phyloP scores from a whole-genome alignment of 1,140 invertebrate genomes.

The Euborellia annulipes region DNA sequence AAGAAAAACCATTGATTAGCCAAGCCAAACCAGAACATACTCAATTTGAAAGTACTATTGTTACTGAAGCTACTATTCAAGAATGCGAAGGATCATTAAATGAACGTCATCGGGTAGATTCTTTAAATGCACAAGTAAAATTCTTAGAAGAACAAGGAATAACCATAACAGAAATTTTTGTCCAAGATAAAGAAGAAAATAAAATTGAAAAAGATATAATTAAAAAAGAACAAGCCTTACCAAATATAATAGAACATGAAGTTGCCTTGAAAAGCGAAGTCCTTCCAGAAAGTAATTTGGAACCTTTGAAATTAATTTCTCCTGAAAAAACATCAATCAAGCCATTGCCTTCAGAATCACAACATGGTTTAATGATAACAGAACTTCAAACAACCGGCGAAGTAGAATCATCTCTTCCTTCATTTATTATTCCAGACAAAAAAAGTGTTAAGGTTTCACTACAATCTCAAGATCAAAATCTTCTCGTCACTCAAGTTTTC shows the following conservation, averaged over 20 bases:
- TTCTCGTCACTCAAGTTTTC: constrained; percentile 27
- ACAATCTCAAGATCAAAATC: constrained; percentile 18
- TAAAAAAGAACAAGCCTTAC: constrained; percentile 25
- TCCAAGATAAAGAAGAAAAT: constrained; percentile 25
- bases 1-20: neutral
- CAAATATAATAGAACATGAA: constrained; percentile 18
- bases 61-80: constrained; percentile 20
- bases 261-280: constrained; percentile 28
- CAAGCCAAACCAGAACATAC: constrained; percentile 17
- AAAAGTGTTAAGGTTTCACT: constrained; percentile 15
- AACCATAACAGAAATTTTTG: constrained; percentile 23
- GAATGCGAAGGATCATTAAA: constrained; percentile 21
- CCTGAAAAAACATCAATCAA: constrained; percentile 23
- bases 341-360: constrained; percentile 24
- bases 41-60: constrained; percentile 22
- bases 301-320: constrained; percentile 22
- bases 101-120: constrained; percentile 4
- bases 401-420: constrained; percentile 29
- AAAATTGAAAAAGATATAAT: constrained; percentile 26
- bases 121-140: constrained; percentile 8
- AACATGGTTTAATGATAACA: constrained; percentile 34
- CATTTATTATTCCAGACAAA: constrained; percentile 22
- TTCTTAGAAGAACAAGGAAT: constrained; percentile 15
- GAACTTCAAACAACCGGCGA: constrained; percentile 30
- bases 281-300: constrained; percentile 20